A percentile compares a stretch with the other conserved stretches of the same genome.
Evolutionary conservation across 2,888 invertebrate species (phyloP).

Genomic region (Diploptera punctata): DNA sequence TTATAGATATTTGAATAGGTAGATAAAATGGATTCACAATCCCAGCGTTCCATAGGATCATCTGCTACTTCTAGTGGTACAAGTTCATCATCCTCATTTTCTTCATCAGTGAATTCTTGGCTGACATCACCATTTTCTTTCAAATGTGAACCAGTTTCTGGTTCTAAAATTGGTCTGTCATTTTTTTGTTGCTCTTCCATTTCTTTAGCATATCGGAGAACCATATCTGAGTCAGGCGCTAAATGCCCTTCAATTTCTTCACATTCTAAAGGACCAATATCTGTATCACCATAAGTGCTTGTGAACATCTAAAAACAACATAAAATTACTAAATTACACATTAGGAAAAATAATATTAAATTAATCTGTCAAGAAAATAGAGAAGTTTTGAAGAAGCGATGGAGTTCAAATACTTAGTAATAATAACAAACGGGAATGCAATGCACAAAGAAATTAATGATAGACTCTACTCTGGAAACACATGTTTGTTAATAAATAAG

Average conservation of each 20-base stretch:
- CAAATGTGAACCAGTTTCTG: conserved; percentile 9
- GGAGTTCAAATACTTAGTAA: no score
- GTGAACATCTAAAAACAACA: conserved; percentile 67
- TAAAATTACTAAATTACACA: conserved; percentile 29
- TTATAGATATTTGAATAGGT: conserved; percentile 93
- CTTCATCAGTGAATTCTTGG: background rate
- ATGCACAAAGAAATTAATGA: no score
- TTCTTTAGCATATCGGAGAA: conserved; percentile 77
- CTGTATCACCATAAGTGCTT: conserved; percentile 84
- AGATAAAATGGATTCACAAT: conserved; percentile 89
- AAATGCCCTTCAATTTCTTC: conserved; percentile 88
- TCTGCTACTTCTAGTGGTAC: conserved; percentile 67
- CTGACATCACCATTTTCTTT: background rate
- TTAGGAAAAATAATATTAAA: conserved; percentile 17
- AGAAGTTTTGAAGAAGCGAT: no score
- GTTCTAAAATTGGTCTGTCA: conserved; percentile 45
- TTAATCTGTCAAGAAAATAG: background rate
- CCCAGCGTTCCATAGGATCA: conserved; percentile 76
- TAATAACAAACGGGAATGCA: no score
- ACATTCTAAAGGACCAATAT: conserved; percentile 87
- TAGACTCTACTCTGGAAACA: no score
- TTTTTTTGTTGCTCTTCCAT: conserved; percentile 65
- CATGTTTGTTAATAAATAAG: no score
- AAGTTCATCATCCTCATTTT: conserved; percentile 61
- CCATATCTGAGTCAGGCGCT: conserved; percentile 69